These are phyloP conservation scores for Myotis lucifugus DNA, from an alignment of 2,113 vertebrate species.

Conservation along the genomic window DNA sequence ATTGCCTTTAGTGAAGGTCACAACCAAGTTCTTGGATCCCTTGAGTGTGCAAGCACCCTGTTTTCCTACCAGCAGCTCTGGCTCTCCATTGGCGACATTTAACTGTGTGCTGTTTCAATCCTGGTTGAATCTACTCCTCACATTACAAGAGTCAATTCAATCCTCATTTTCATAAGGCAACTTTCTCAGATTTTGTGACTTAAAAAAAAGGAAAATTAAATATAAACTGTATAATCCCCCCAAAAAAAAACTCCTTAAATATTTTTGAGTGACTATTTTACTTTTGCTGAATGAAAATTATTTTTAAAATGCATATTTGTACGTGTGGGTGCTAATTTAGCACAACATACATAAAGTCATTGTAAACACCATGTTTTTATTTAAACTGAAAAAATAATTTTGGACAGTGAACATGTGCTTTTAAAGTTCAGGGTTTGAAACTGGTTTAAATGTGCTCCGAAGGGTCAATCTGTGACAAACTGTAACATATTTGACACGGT, in stretches of 20 bases:
- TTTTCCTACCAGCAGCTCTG: neutral
- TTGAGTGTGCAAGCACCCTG: neutral
- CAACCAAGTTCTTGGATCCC: neutral
- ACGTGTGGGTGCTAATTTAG: neutral
- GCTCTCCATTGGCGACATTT: neutral
- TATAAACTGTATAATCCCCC: neutral
- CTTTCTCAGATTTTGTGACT: neutral
- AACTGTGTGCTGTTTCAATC: neutral
- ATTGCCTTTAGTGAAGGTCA: neutral
- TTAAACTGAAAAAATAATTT: slow-evolving; percentile 17
- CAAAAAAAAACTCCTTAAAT: neutral
- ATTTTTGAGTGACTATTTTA: neutral
- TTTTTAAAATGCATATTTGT: neutral
- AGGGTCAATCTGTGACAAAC: slow-evolving; percentile 32
- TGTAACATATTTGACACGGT: slow-evolving; percentile 37
- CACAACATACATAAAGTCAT: neutral
- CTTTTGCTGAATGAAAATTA: neutral
- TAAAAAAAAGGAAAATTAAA: slow-evolving; percentile 20
- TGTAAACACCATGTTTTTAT: neutral
- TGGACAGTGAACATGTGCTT: neutral
- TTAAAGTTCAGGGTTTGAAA: slow-evolving; percentile 48
- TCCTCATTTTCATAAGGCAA: neutral
- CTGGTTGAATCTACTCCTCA: neutral
- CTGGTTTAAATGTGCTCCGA: slow-evolving; percentile 31
- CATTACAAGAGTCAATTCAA: neutral